Percentiles rank a stretch among this genome's conserved stretches.
phyloP scores from a whole-genome alignment of 2,888 invertebrate genomes.

The Dusona sp. region DNA sequence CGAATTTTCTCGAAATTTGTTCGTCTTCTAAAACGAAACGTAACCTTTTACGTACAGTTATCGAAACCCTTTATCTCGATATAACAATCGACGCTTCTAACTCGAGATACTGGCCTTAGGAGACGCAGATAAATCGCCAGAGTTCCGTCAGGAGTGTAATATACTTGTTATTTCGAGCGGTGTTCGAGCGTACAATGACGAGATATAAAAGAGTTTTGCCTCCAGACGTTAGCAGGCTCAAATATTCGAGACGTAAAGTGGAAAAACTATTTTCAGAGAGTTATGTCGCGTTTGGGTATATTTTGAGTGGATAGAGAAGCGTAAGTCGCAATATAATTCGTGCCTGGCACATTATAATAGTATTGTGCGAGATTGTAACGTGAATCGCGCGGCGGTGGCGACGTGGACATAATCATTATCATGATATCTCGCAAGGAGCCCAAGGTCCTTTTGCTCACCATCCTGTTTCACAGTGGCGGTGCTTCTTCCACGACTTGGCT shows the following conservation, averaged over 20 bases:
- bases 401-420: slow-evolving; percentile 73
- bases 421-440: slow-evolving; percentile 83
- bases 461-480: slow-evolving; percentile 63
- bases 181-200: neutral
- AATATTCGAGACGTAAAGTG: neutral
- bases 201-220: neutral
- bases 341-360: slow-evolving; percentile 80
- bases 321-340: slow-evolving; percentile 78
- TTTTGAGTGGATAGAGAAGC: slow-evolving; percentile 8
- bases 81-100: slow-evolving; percentile 13
- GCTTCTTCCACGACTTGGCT: slow-evolving; percentile 71
- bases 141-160: neutral
- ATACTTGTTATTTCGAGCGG: neutral
- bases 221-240: neutral
- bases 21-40: neutral
- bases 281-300: slow-evolving; percentile 40
- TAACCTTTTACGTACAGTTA: slow-evolving; percentile 79
- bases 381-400: slow-evolving; percentile 77
- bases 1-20: neutral
- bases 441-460: slow-evolving; percentile 78
- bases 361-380: slow-evolving; percentile 77
- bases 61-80: slow-evolving; percentile 53
- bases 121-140: neutral
- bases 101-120: neutral
- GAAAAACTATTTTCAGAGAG: slow-evolving; percentile 11